These are phyloP conservation scores for Synanthedon formicaeformis DNA, from an alignment of 2,888 invertebrate species.

Conservation along the genomic window DNA sequence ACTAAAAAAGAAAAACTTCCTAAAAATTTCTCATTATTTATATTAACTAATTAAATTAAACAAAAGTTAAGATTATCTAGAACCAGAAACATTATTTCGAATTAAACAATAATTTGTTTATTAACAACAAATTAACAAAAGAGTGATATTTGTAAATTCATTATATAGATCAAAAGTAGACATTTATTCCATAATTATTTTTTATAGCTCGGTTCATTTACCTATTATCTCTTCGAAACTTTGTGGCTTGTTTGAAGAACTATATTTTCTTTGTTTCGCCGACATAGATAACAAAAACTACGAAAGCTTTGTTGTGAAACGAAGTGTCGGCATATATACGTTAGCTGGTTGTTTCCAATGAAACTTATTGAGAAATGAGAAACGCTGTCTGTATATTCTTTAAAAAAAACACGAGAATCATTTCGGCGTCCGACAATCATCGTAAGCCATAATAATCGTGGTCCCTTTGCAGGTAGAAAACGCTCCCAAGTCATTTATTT, in stretches of 20 bases:
- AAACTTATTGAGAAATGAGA: constrained; percentile 36
- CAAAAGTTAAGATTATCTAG: too few relatives aligned
- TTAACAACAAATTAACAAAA: too few relatives aligned
- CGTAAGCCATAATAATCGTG: constrained; percentile 58
- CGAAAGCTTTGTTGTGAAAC: constrained; percentile 22
- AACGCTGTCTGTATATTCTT: constrained; percentile 12
- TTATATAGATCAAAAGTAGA: too few relatives aligned
- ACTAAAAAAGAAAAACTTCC: too few relatives aligned
- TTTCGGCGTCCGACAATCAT: constrained; percentile 65
- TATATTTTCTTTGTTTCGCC: constrained; percentile 22
- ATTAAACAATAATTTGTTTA: too few relatives aligned
- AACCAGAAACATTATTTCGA: too few relatives aligned
- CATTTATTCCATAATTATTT: background rate
- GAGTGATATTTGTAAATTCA: too few relatives aligned
- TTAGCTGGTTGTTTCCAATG: constrained; percentile 44
- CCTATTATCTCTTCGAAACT: constrained; percentile 7
- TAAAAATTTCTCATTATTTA: too few relatives aligned
- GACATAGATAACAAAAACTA: constrained; percentile 30
- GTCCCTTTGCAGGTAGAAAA: constrained; percentile 65
- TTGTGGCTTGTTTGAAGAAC: constrained; percentile 38
- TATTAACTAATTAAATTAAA: too few relatives aligned
- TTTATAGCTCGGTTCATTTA: background rate
- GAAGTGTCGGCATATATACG: constrained; percentile 35
- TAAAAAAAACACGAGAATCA: constrained; percentile 45
- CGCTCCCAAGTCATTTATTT: constrained; percentile 60